Percentiles rank a stretch among this genome's conserved stretches.
Evolutionary conservation across 2,113 vertebrate genomes (phyloP).

Genomic region (Gnathonemus longibarbis): DNA sequence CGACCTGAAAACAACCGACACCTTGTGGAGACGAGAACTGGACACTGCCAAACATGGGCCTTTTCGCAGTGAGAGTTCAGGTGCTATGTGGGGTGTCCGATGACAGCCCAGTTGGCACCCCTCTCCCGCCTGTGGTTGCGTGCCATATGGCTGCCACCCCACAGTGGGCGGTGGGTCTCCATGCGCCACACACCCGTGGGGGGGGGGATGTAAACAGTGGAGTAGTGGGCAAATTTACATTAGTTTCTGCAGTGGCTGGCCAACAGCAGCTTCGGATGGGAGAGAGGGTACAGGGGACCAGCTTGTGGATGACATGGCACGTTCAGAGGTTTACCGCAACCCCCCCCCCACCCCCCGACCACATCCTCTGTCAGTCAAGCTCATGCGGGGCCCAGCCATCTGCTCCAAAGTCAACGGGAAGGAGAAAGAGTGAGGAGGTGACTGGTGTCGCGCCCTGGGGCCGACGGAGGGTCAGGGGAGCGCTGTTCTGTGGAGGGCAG

Average conservation of each 20-base stretch:
- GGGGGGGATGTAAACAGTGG: neutral
- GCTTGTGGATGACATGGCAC: neutral
- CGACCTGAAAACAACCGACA: neutral
- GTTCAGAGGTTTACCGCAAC: constrained; percentile 47
- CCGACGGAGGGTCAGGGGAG: constrained; percentile 51
- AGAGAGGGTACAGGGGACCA: neutral
- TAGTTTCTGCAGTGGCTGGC: neutral
- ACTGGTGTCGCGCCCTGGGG: constrained; percentile 57
- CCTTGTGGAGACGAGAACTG: neutral
- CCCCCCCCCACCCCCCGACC: constrained; percentile 61
- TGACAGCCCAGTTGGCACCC: neutral
- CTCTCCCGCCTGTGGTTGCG: neutral
- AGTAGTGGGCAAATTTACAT: neutral
- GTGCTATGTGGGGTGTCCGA: no score
- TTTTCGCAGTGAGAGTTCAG: neutral
- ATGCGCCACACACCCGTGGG: neutral
- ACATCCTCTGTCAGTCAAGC: constrained; percentile 90
- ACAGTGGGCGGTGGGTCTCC: neutral
- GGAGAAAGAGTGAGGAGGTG: constrained; percentile 70
- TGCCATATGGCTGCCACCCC: neutral
- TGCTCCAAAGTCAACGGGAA: constrained; percentile 83
- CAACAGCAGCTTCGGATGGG: neutral
- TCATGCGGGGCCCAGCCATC: constrained; percentile 89
- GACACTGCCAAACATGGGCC: neutral
- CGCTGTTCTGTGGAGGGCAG: constrained; percentile 26